Conservation (phyloP, 2,797 vertebrate genomes). For the Xenops minutus region DNA sequence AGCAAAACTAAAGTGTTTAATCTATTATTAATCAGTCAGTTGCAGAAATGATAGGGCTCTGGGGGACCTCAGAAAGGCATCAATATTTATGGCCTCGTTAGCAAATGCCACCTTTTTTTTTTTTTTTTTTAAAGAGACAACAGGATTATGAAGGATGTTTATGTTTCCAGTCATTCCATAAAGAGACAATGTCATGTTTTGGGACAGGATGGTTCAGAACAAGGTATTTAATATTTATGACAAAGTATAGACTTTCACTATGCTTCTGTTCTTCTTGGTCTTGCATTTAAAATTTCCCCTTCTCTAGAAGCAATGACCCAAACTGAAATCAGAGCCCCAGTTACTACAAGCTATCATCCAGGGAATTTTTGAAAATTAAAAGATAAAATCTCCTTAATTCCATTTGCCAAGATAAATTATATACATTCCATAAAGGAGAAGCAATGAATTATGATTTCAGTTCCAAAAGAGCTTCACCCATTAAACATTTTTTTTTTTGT, state of each 20-base stretch:
- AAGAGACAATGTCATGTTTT: conserved; percentile 56
- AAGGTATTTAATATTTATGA: conserved; percentile 50
- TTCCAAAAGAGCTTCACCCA: not conserved
- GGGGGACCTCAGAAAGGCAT: conserved; percentile 69
- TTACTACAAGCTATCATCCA: not conserved
- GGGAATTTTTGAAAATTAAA: not conserved
- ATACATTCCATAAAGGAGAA: not conserved
- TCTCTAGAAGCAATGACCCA: not conserved
- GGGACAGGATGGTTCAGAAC: conserved; percentile 46
- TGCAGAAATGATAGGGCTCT: conserved; percentile 78
- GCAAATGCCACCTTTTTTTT: conserved; percentile 48
- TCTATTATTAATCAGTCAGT: conserved; percentile 83
- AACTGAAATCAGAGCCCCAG: not conserved
- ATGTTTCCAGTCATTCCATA: conserved; percentile 60
- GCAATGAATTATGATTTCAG: not conserved
- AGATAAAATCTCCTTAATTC: not conserved
- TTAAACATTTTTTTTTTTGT: not conserved
- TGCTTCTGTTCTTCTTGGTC: not conserved
- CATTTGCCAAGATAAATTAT: not conserved
- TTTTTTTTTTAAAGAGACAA: conserved; percentile 28
- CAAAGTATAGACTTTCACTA: not conserved
- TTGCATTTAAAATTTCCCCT: not conserved
- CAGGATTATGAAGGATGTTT: conserved; percentile 56
- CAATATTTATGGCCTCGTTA: conserved; percentile 82
- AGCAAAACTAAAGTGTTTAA: conserved; percentile 81